A percentile compares a stretch with the other conserved stretches of the same genome.
These are phyloP conservation scores for Gallinago nigripennis DNA, from an alignment of 2,797 vertebrate species.

Conservation along the genomic window DNA sequence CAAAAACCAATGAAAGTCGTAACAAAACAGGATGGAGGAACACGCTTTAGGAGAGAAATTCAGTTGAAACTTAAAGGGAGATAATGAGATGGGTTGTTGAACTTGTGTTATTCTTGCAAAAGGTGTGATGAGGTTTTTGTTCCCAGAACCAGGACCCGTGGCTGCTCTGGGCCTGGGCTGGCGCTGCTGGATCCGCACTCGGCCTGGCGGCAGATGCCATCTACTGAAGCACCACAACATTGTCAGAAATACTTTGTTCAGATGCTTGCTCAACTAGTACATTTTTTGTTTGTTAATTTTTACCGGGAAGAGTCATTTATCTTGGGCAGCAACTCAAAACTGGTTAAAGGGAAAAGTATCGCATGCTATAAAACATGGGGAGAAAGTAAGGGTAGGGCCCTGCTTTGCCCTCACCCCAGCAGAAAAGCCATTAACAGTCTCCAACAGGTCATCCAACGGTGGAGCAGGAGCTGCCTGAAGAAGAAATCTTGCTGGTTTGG, in stretches of 20 bases:
- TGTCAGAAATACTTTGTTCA: background rate
- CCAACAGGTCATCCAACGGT: background rate
- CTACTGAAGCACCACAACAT: background rate
- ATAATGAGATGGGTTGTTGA: background rate
- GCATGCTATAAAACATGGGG: background rate
- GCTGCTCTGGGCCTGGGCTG: background rate
- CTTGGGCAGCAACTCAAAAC: background rate
- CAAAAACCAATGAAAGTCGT: background rate
- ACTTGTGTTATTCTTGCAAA: background rate
- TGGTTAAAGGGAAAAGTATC: background rate
- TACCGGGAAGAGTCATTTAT: background rate
- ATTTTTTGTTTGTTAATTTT: background rate
- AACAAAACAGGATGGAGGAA: background rate
- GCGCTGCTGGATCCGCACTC: fast-evolving
- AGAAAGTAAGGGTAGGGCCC: background rate
- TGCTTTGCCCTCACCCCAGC: background rate
- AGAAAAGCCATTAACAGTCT: background rate
- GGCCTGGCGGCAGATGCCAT: background rate
- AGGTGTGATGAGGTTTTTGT: background rate
- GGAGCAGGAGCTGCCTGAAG: background rate
- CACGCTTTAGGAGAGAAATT: background rate
- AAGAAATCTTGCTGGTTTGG: background rate
- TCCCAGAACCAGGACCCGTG: background rate
- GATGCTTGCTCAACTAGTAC: background rate
- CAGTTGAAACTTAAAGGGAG: background rate